Evolutionary conservation across 1,140 invertebrate genomes (phyloP).

Genomic region (Harpegnathos saltator): DNA sequence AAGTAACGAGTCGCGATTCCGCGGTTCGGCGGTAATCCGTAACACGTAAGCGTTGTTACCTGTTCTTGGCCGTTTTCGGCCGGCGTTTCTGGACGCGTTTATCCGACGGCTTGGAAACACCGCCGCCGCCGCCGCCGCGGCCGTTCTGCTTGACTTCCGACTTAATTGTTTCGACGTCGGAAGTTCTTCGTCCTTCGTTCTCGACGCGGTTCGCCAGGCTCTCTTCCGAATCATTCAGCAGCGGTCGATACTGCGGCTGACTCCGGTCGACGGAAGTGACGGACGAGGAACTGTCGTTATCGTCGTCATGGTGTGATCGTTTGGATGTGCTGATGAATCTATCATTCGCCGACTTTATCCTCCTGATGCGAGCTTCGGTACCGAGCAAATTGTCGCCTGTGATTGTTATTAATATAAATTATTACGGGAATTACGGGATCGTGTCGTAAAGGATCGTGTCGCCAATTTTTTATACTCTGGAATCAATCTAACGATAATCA

Average conservation of each 20-base stretch:
- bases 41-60: slow-evolving; percentile 76
- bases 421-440: too few relatives aligned
- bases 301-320: slow-evolving; percentile 70
- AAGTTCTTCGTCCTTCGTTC: slow-evolving; percentile 67
- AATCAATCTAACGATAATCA: too few relatives aligned
- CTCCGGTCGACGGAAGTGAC: slow-evolving; percentile 68
- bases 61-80: slow-evolving; percentile 82
- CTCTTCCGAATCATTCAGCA: slow-evolving; percentile 75
- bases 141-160: slow-evolving; percentile 73
- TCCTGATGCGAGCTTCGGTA: slow-evolving; percentile 86
- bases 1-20: not conserved
- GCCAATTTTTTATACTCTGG: too few relatives aligned
- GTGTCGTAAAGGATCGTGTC: too few relatives aligned
- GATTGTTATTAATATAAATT: too few relatives aligned
- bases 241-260: slow-evolving; percentile 74
- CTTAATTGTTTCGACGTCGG: slow-evolving; percentile 72
- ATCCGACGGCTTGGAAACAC: slow-evolving; percentile 50
- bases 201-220: slow-evolving; percentile 47
- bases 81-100: slow-evolving; percentile 80
- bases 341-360: slow-evolving; percentile 87
- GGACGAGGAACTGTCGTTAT: slow-evolving; percentile 77
- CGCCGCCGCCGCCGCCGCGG: too few relatives aligned
- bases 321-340: slow-evolving; percentile 74
- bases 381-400: slow-evolving; percentile 85
- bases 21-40: not conserved